phyloP scores from a whole-genome alignment of 2,113 vertebrate species.

The Phaetusa simplex region DNA sequence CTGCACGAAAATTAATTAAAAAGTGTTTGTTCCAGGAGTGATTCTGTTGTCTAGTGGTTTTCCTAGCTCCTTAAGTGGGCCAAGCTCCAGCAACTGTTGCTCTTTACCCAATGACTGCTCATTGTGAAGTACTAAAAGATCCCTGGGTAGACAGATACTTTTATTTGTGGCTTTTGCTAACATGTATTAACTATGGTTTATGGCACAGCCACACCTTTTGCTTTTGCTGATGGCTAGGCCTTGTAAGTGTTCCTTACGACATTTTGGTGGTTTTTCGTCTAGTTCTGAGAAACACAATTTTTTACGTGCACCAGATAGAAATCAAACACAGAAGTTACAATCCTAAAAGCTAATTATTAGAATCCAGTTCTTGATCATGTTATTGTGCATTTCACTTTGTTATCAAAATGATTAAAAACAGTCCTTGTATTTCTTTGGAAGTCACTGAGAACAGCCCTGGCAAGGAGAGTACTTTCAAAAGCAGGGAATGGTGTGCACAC shows the following conservation, averaged over 20 bases:
- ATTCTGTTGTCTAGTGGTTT: not conserved
- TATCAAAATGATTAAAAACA: not conserved
- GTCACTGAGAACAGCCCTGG: not conserved
- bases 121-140: not conserved
- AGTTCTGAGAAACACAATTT: not conserved
- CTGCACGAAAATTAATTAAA: constrained; percentile 15
- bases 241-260: not conserved
- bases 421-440: not conserved
- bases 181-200: accelerated
- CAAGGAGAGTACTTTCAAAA: not conserved
- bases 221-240: not conserved
- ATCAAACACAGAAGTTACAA: not conserved
- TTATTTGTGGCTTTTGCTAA: not conserved
- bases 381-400: not conserved
- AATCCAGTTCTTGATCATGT: not conserved
- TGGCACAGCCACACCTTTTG: not conserved
- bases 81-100: not conserved
- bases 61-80: not conserved
- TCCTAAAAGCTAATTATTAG: not conserved
- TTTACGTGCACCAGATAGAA: not conserved
- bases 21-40: not conserved
- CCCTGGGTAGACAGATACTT: not conserved
- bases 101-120: not conserved
- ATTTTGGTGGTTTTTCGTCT: not conserved
- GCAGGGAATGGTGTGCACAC: not conserved